Base-by-base conservation (phyloP, 2,888 invertebrate genomes). In the Brenthis ino region DNA sequence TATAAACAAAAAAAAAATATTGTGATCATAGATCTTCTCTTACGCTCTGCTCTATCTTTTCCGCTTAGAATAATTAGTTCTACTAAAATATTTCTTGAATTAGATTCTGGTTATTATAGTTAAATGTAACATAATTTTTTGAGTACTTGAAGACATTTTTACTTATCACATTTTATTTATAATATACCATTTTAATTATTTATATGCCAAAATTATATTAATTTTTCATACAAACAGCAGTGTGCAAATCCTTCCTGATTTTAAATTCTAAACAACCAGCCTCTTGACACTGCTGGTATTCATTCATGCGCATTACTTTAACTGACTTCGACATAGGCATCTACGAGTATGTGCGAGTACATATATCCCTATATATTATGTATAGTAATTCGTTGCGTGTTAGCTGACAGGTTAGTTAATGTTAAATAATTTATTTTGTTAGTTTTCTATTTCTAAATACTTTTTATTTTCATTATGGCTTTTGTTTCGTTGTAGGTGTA, bases 251-350 rank as follows among this genome's bases (percentile, higher is more conserved):
- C 5, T 24, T 54, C 11, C 54, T 24, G 12, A 28, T 60, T 60
- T 16, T n/a, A 37, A 37, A 57, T 14, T 37, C 16, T 16, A 37
- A 16, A 28, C 24, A 20, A 48, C 28, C 12, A 60, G 12, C n/a
- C 60, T 50, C 60, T 60, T 60, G 50, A 60, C 11, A 28, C 60
- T 50, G 60, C 57, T 50, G 24, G 60, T 43, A 16, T 60, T 60
- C 50, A 50, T 60, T 50, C 60, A 50, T 55, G 56, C 65, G 68
- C 43, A 55, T 64, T 24, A 56, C 54, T 47, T 64, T 12, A 64
- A 14, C 55, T 14, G 64, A 55, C 50, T 61, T 65, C 51, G 54
- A 60, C 24, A 56, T 68, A 43, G 37, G 20, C 57, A 64, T 57
- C 64, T 28, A 58, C 37, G 13, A 33, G 4, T 24, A 8, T 47